Base-by-base conservation (phyloP, 1,140 invertebrate species). In the Halesus radiatus region DNA sequence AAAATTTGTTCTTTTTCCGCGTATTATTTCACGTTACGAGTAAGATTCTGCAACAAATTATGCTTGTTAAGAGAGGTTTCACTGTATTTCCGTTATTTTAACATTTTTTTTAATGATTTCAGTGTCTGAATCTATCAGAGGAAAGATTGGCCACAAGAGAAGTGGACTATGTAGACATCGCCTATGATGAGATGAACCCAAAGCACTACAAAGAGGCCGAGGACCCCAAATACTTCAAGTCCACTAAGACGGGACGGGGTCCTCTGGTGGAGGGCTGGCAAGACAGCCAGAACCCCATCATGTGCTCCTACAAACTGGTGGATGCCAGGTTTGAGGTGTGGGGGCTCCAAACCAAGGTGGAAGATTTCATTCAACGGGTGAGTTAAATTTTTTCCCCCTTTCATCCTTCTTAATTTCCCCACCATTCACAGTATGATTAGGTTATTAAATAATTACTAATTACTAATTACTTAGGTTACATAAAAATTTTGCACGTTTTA, bases 271-370 rank as follows among this genome's bases (percentile, higher is more conserved):
- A 87, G 93, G 37, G 94, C 96, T 98, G 96, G 97, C 90, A 92
- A 82, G 93, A 94, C 13, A 91, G 86, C 3, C 91, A 91, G 16
- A 88, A 93, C 64, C 96, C 96, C 3, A 94, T 98, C 64, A 98
- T 98, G 97, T 98, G 96, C 88, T 97, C 96, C 37, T 98, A 98
- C 85, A 98, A 98, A 89, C 87, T 96, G 53, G 96, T 98, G 0
- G 91, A 95, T 86, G 95, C 94, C 7, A 95, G 93, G 70, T 98
- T 98, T 88, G 96, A 98, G 89, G 95, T 98, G 1, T 98, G 96
- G 95, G 96, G 96, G 0, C 88, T 98, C 80, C 96, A 98, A 87
- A 97, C 95, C 1, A 93, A 92, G 88, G 95, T 96, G 0, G 97
- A 98, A 89, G 95, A 96, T 70, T 97, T 95, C 87, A 94, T 96